Percentiles rank a stretch among this genome's conserved stretches.
Evolutionary conservation across 53 echinoderm and acorn worm species (phyloP).

Genomic region (Paracentrotus lividus): DNA sequence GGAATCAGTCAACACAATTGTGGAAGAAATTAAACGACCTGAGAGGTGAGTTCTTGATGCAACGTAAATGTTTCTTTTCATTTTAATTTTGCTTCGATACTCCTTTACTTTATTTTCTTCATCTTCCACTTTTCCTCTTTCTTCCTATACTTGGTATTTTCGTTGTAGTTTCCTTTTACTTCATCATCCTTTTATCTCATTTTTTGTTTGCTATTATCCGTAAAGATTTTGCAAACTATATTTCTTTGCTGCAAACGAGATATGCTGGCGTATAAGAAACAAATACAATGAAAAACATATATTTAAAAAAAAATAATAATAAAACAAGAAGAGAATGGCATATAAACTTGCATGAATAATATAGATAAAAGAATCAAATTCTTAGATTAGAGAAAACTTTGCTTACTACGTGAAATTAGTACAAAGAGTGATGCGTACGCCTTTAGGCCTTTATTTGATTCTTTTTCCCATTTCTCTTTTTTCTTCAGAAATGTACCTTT

Average conservation of each 20-base stretch:
- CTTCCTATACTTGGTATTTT: background rate
- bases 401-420: too few species aligned
- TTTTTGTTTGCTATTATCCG: background rate
- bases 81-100: background rate
- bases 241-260: too few species aligned
- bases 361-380: too few species aligned
- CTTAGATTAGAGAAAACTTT: too few species aligned
- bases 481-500: slow-evolving; percentile 45
- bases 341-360: too few species aligned
- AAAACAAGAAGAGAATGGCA: too few species aligned
- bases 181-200: background rate
- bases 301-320: too few species aligned
- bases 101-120: background rate
- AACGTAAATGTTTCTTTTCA: too few species aligned
- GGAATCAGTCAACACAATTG: slow-evolving; percentile 61
- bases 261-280: too few species aligned
- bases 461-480: background rate
- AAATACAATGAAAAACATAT: too few species aligned
- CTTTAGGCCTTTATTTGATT: background rate
- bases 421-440: too few species aligned
- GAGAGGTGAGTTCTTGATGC: slow-evolving; percentile 26
- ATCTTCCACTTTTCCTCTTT: background rate
- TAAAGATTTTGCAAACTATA: too few species aligned
- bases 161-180: background rate
- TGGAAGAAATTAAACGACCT: slow-evolving; percentile 55